Conservation (phyloP, 2,888 invertebrate genomes). For the Thera obeliscata region DNA sequence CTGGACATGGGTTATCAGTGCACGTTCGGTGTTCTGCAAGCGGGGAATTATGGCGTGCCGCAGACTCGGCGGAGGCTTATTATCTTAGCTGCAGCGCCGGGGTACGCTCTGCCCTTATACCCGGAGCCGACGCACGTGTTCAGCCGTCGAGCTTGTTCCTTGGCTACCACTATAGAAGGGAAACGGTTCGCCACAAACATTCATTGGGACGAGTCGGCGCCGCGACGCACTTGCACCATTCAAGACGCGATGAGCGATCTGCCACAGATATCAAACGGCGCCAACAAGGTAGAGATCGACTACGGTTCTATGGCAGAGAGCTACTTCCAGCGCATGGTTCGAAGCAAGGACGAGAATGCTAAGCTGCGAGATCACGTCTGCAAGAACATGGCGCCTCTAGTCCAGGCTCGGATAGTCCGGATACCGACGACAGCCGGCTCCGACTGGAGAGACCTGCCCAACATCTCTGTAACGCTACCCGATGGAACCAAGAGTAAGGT, state of each 20-base stretch:
- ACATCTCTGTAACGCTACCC: constrained; percentile 87
- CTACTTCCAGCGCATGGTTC: constrained; percentile 90
- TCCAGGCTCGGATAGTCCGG: constrained; percentile 90
- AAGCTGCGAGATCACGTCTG: constrained; percentile 90
- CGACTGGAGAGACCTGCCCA: constrained; percentile 95
- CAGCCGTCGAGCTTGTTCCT: constrained; percentile 87
- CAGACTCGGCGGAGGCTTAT: constrained; percentile 91
- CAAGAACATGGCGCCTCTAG: constrained; percentile 92
- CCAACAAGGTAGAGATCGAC: constrained; percentile 87
- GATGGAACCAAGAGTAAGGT: constrained; percentile 88
- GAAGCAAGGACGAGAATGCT: constrained; percentile 83
- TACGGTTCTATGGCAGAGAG: constrained; percentile 89
- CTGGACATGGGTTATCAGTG: constrained; percentile 94
- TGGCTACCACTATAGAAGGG: constrained; percentile 74
- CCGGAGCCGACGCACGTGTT: constrained; percentile 93
- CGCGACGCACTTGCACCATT: constrained; percentile 90
- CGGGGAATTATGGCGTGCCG: constrained; percentile 93
- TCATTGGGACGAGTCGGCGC: constrained; percentile 88
- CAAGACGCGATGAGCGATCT: constrained; percentile 93
- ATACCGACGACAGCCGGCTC: constrained; percentile 90
- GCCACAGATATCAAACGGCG: constrained; percentile 90
- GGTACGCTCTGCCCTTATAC: constrained; percentile 88
- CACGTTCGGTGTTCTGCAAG: constrained; percentile 93
- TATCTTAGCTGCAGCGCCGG: constrained; percentile 92
- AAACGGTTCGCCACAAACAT: constrained; percentile 81